Conservation (phyloP, 1,140 invertebrate species). For the Ceratina calcarata region DNA sequence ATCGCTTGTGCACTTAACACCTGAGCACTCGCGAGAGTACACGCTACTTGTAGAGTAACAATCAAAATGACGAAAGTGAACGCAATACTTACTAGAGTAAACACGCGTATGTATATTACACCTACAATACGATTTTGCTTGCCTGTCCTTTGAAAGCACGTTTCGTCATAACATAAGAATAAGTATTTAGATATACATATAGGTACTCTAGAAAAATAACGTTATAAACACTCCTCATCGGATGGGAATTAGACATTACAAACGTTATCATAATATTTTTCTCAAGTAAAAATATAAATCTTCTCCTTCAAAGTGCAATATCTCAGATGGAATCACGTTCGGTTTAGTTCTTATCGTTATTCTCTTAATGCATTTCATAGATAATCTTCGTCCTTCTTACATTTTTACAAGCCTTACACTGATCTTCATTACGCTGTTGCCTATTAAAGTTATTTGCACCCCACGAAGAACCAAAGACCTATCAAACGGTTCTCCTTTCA, state of each 20-base stretch:
- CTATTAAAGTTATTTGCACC: slow-evolving; percentile 24
- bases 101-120: slow-evolving; percentile 19
- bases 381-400: slow-evolving; percentile 36
- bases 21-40: slow-evolving; percentile 4
- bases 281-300: slow-evolving; percentile 78
- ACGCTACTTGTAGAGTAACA: too few relatives aligned
- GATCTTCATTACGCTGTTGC: neutral
- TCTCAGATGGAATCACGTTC: slow-evolving; percentile 46
- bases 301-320: slow-evolving; percentile 67
- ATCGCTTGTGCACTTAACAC: neutral
- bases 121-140: slow-evolving; percentile 46
- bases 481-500: slow-evolving; percentile 36
- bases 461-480: slow-evolving; percentile 37
- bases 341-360: slow-evolving; percentile 46
- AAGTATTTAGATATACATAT: slow-evolving; percentile 65
- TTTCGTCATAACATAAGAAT: slow-evolving; percentile 62
- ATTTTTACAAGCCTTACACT: slow-evolving; percentile 3
- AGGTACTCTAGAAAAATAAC: slow-evolving; percentile 76
- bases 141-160: slow-evolving; percentile 52
- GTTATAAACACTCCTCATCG: slow-evolving; percentile 53
- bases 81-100: slow-evolving; percentile 2
- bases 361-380: slow-evolving; percentile 3
- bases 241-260: slow-evolving; percentile 67
- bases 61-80: slow-evolving; percentile 17
- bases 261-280: slow-evolving; percentile 67